Evolutionary conservation across 2,888 invertebrate species (phyloP).

Genomic region (Aromia moschata): DNA sequence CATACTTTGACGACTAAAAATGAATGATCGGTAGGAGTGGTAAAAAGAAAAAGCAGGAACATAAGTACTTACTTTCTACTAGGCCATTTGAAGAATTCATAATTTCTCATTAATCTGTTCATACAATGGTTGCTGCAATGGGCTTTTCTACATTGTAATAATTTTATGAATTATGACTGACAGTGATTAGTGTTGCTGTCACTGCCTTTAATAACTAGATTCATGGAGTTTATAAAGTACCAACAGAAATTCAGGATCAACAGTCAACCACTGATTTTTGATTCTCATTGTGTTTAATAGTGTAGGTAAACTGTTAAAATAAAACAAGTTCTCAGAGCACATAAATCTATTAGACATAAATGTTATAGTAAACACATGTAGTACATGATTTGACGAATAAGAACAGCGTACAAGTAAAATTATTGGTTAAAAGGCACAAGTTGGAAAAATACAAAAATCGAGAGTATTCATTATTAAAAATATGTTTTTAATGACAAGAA

Average conservation of each 20-base stretch:
- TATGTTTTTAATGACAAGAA: constrained; percentile 13
- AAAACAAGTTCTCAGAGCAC: constrained; percentile 40
- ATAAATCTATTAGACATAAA: constrained; percentile 58
- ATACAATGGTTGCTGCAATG: background rate
- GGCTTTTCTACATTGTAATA: background rate
- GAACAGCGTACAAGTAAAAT: constrained; percentile 57
- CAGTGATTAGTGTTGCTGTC: too few species aligned
- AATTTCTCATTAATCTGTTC: background rate
- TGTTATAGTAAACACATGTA: constrained; percentile 58
- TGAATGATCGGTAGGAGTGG: background rate
- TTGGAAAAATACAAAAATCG: constrained; percentile 59
- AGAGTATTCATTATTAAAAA: constrained; percentile 30
- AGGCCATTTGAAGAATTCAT: background rate
- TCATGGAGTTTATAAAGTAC: too few species aligned
- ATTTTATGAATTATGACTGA: background rate
- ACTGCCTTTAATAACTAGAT: background rate
- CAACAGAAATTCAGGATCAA: too few species aligned
- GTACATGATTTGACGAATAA: constrained; percentile 56
- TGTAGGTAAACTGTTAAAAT: background rate
- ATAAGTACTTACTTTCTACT: background rate
- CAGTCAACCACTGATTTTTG: too few species aligned
- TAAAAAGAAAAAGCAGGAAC: background rate
- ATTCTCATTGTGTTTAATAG: too few species aligned
- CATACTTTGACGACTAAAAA: constrained; percentile 8
- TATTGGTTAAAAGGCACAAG: constrained; percentile 61